These are phyloP conservation scores for Cottoperca gobio DNA, from an alignment of 2,797 vertebrate genomes.

Conservation along the genomic window DNA sequence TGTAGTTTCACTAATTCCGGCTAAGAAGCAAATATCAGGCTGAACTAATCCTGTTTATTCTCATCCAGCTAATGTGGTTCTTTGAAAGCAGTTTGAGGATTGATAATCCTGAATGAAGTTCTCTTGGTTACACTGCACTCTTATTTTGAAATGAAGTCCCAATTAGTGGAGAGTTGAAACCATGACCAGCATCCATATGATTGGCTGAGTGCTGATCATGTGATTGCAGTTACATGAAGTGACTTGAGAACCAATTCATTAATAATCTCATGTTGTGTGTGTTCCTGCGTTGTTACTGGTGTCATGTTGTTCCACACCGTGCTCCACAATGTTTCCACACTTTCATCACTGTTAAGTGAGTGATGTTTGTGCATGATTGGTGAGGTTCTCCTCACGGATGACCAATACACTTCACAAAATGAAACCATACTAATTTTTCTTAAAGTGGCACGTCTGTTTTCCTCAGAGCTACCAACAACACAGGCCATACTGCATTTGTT, in stretches of 20 bases:
- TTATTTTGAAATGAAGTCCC: not conserved
- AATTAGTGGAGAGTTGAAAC: not conserved
- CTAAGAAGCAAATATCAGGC: not conserved
- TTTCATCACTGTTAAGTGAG: not conserved
- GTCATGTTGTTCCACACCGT: not conserved
- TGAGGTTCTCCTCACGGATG: not conserved
- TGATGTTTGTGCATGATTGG: not conserved
- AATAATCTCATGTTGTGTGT: too few species aligned
- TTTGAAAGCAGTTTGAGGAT: not conserved
- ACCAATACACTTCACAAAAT: not conserved
- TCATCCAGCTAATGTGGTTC: not conserved
- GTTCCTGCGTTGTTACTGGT: too few species aligned
- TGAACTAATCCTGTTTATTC: not conserved
- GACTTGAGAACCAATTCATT: too few species aligned
- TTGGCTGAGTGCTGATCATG: not conserved
- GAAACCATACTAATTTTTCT: not conserved
- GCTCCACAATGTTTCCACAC: not conserved
- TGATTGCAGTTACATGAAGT: not conserved
- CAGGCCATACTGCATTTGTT: too few species aligned
- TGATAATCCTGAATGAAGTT: not conserved
- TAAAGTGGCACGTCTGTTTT: too few species aligned
- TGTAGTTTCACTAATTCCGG: not conserved
- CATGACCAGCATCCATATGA: not conserved
- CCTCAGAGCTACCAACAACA: too few species aligned
- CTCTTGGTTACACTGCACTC: not conserved